These are phyloP conservation scores for Cichlasoma orientale DNA, from an alignment of 2,797 vertebrate species.

Conservation along the genomic window DNA sequence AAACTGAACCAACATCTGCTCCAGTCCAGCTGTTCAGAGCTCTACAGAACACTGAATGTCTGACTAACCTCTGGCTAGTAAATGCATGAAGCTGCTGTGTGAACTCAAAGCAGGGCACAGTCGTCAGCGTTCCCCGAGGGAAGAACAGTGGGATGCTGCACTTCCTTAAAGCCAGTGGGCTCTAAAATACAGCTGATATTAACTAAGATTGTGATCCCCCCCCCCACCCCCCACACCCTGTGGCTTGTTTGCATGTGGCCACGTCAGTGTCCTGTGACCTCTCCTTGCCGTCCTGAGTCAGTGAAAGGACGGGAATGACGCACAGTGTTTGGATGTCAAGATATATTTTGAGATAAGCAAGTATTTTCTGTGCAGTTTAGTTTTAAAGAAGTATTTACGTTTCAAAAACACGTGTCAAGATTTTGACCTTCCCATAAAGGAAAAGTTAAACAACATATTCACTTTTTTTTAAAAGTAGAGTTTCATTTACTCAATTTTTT, in stretches of 20 bases:
- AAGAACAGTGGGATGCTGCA: slow-evolving; percentile 4
- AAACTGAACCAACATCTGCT: slow-evolving; percentile 20
- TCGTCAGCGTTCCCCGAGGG: neutral
- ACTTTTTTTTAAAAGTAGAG: no score
- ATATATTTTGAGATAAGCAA: neutral
- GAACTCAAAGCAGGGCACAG: neutral
- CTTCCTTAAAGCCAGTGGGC: slow-evolving; percentile 23
- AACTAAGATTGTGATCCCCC: neutral
- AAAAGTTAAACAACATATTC: no score
- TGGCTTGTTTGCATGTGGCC: slow-evolving; percentile 7
- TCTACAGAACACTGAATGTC: neutral
- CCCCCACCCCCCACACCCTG: neutral
- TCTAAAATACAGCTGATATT: slow-evolving; percentile 22
- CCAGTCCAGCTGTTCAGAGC: slow-evolving; percentile 17
- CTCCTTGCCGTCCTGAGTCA: neutral
- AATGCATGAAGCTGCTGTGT: slow-evolving; percentile 4
- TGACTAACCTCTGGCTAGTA: neutral
- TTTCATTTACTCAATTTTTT: no score
- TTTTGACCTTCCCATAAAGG: no score
- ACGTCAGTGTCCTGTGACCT: slow-evolving; percentile 38
- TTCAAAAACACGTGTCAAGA: no score
- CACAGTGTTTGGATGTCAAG: neutral
- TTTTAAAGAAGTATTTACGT: no score
- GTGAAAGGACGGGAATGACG: neutral
- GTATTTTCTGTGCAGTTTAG: neutral